phyloP scores from a whole-genome alignment of 2,888 invertebrate genomes.

The Nematopogon swammerdamellus region DNA sequence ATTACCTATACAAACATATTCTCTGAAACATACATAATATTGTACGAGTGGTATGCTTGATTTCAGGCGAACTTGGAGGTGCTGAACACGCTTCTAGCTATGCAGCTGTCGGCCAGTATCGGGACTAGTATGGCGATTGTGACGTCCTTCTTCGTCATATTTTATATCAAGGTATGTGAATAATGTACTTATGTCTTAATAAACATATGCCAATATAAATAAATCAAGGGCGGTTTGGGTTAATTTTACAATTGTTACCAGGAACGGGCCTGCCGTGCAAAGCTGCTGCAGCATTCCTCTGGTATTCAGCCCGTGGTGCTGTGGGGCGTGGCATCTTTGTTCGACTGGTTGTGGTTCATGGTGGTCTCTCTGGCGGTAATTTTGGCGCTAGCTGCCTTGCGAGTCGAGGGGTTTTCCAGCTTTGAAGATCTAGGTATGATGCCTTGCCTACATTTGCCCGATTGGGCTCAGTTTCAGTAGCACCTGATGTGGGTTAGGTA shows the following conservation, averaged over 20 bases:
- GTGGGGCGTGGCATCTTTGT: conserved; percentile 67
- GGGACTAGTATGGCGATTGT: conserved; percentile 72
- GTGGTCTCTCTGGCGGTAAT: conserved; percentile 55
- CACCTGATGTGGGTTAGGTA: conserved; percentile 1
- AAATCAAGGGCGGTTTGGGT: too few species aligned
- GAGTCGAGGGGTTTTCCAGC: conserved; percentile 60
- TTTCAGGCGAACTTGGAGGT: conserved; percentile 31
- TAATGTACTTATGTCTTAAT: too few species aligned
- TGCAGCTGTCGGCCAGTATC: conserved; percentile 63
- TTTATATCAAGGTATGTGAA: conserved; percentile 50
- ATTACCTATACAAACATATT: too few species aligned
- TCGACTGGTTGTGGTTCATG: conserved; percentile 64
- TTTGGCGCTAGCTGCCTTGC: conserved; percentile 61
- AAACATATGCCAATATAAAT: too few species aligned
- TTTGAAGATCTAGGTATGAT: conserved; percentile 50
- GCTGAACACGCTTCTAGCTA: conserved; percentile 28
- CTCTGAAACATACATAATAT: too few species aligned
- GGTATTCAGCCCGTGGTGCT: conserved; percentile 64
- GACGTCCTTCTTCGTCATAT: conserved; percentile 61
- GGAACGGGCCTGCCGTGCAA: conserved; percentile 66
- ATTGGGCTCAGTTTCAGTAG: background rate
- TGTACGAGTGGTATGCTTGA: background rate
- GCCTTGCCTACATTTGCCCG: too few species aligned
- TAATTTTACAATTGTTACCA: conserved; percentile 26
- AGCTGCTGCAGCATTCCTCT: conserved; percentile 69